Evolutionary conservation across 2,113 vertebrate species (phyloP).

Genomic region (Cyprinus carpio): DNA sequence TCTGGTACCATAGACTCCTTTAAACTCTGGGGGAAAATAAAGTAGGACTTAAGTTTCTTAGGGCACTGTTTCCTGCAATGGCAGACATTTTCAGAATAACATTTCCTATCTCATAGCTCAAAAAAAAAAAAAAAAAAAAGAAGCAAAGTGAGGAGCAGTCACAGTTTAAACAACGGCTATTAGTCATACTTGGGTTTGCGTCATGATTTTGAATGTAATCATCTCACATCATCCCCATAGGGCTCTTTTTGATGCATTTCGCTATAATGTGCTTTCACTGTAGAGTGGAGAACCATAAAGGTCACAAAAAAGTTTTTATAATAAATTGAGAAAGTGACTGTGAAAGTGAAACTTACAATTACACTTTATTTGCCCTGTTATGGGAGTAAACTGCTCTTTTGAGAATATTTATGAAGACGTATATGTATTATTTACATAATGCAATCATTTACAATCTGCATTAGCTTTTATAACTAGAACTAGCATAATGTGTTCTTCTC

Average conservation of each 20-base stretch:
- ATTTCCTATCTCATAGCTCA: slow-evolving; percentile 14
- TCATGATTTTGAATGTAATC: slow-evolving; percentile 25
- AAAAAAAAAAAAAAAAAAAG: slow-evolving; percentile 14
- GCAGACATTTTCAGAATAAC: slow-evolving; percentile 1
- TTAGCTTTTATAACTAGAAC: background rate
- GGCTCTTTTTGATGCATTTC: slow-evolving; percentile 13
- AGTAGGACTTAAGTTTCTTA: background rate
- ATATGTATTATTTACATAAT: too few relatives aligned
- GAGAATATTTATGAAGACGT: too few relatives aligned
- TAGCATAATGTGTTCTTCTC: too few relatives aligned
- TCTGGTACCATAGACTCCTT: background rate
- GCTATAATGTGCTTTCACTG: slow-evolving; percentile 18
- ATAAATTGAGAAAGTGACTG: background rate
- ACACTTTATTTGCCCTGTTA: background rate
- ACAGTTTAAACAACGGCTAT: slow-evolving; percentile 18
- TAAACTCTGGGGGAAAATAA: background rate
- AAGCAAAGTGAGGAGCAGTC: background rate
- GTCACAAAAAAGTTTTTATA: background rate
- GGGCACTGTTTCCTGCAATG: slow-evolving; percentile 14
- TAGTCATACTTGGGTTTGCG: slow-evolving; percentile 33
- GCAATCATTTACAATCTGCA: too few relatives aligned
- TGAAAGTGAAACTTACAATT: background rate
- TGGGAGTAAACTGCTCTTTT: background rate
- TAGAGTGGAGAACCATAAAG: background rate
- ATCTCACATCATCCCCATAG: slow-evolving; percentile 11